phyloP scores from a whole-genome alignment of 1,140 invertebrate genomes.

The Heliothis subflexa region DNA sequence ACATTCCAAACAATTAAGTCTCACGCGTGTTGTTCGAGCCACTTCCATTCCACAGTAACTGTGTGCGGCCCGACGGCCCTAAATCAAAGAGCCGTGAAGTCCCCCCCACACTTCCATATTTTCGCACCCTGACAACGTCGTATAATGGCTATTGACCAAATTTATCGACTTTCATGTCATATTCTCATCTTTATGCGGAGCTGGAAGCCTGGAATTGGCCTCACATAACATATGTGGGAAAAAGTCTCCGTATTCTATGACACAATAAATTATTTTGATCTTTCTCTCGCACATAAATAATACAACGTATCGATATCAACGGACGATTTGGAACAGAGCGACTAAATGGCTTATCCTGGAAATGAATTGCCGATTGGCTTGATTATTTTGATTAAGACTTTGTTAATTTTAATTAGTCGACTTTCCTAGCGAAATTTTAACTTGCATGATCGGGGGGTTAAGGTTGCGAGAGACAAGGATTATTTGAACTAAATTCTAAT shows the following conservation, averaged over 20 bases:
- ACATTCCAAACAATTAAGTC: conserved; percentile 45
- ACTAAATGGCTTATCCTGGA: conserved; percentile 30
- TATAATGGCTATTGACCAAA: conserved; percentile 84
- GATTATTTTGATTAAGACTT: conserved; percentile 23
- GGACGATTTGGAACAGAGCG: conserved; percentile 5
- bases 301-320: conserved; percentile 50
- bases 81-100: conserved; percentile 81
- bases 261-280: conserved; percentile 59
- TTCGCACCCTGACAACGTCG: conserved; percentile 81
- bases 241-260: conserved; percentile 48
- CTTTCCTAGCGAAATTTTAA: conserved; percentile 2
- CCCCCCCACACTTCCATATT: conserved; percentile 79
- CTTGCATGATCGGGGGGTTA: not conserved
- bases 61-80: conserved; percentile 59
- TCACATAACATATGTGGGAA: conserved; percentile 60
- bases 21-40: conserved; percentile 38
- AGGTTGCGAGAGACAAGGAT: conserved; percentile 10
- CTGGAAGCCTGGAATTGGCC: conserved; percentile 64
- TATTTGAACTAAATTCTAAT: conserved; percentile 37
- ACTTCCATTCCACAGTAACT: conserved; percentile 67
- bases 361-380: conserved; percentile 28
- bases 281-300: conserved; percentile 47
- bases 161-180: conserved; percentile 82
- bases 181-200: conserved; percentile 78
- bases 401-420: not conserved